phyloP scores from a whole-genome alignment of 2,113 vertebrate genomes.

The Neodontobutis hainanensis region DNA sequence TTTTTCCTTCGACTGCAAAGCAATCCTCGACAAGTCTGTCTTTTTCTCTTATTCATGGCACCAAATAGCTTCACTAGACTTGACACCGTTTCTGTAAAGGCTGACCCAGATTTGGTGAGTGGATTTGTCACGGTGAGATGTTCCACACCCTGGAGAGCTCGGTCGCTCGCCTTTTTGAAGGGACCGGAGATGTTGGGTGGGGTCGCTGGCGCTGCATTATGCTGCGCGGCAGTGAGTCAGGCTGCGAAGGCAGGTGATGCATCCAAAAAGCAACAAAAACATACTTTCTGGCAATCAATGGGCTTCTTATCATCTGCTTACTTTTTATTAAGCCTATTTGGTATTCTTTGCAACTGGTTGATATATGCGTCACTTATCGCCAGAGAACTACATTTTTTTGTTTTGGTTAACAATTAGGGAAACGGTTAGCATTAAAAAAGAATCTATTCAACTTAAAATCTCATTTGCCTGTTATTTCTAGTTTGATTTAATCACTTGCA shows the following conservation, averaged over 20 bases:
- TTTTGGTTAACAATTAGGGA: not conserved
- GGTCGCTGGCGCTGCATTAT: slow-evolving; percentile 83
- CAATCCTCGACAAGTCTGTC: slow-evolving; percentile 5
- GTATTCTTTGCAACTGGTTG: not conserved
- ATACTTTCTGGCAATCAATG: slow-evolving; percentile 13
- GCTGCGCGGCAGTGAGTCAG: slow-evolving; percentile 74
- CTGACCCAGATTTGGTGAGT: slow-evolving; percentile 43
- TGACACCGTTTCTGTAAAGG: slow-evolving; percentile 11
- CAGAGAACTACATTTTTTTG: not conserved
- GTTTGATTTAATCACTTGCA: slow-evolving; percentile 50
- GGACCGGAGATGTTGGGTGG: slow-evolving; percentile 79
- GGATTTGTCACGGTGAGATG: slow-evolving; percentile 42
- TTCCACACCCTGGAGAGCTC: slow-evolving; percentile 41
- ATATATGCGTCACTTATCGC: slow-evolving; percentile 53
- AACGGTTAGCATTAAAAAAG: not conserved
- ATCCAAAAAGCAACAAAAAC: slow-evolving; percentile 28
- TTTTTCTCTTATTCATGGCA: slow-evolving; percentile 22
- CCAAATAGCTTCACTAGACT: slow-evolving; percentile 26
- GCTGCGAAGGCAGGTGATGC: slow-evolving; percentile 71
- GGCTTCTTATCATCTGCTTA: not conserved
- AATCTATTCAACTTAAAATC: not conserved
- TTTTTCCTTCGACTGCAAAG: slow-evolving; percentile 53
- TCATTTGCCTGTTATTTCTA: not conserved
- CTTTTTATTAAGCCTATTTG: not conserved
- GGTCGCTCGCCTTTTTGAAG: slow-evolving; percentile 32